Evolutionary conservation across 2,888 invertebrate species (phyloP).

Genomic region (Drosophila vallismaia): DNA sequence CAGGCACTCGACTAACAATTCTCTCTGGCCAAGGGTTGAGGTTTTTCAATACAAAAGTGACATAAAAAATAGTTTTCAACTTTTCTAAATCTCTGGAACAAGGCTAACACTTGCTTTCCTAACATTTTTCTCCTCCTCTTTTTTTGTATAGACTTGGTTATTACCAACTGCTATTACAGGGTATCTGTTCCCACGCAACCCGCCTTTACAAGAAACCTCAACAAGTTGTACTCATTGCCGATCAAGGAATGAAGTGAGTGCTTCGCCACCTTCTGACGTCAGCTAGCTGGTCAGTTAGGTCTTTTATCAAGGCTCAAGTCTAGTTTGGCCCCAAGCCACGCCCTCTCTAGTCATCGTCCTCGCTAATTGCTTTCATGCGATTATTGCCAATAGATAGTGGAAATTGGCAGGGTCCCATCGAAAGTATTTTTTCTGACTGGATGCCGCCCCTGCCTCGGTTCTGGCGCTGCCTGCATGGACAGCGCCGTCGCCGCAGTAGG

Average conservation of each 20-base stretch:
- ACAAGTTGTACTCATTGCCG: neutral
- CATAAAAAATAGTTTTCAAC: neutral
- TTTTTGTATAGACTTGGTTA: neutral
- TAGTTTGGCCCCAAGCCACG: neutral
- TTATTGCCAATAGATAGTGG: neutral
- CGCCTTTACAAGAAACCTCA: neutral
- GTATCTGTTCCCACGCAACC: neutral
- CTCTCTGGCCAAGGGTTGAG: neutral
- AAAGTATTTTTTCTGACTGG: neutral
- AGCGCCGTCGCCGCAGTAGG: neutral
- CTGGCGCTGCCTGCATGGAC: neutral
- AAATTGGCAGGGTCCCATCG: neutral
- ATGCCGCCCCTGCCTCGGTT: neutral
- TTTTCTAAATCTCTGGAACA: no score
- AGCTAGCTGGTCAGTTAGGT: neutral
- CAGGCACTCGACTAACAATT: neutral
- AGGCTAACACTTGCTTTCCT: no score
- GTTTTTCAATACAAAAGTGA: neutral
- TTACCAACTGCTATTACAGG: neutral
- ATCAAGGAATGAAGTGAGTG: neutral
- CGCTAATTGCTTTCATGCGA: neutral
- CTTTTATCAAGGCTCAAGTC: neutral
- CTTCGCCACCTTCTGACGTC: neutral
- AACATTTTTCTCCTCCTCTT: no score
- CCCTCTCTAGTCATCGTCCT: neutral